Evolutionary conservation across 2,113 vertebrate species (phyloP).

Genomic region (Paratilapia polleni): DNA sequence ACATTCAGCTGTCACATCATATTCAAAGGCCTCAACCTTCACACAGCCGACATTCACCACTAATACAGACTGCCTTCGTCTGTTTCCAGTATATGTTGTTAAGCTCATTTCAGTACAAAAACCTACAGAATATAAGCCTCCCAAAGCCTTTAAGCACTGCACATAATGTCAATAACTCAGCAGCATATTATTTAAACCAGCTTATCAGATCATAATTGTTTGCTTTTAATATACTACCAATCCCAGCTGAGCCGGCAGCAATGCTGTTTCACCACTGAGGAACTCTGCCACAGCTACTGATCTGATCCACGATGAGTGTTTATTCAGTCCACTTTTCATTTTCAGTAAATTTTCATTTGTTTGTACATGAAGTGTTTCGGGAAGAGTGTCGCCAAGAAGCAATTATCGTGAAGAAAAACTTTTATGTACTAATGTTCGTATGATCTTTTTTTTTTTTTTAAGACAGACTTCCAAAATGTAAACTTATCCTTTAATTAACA

Average conservation of each 20-base stretch:
- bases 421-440: not conserved
- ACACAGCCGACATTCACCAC: not conserved
- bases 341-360: not conserved
- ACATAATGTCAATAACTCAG: not conserved
- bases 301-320: not conserved
- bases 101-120: not conserved
- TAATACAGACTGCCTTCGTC: not conserved
- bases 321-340: not conserved
- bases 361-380: not conserved
- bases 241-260: not conserved
- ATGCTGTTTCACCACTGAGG: not conserved
- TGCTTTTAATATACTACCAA: conserved; percentile 1
- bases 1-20: not conserved
- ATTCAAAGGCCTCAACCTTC: not conserved
- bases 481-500: not conserved
- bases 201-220: not conserved
- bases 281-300: not conserved
- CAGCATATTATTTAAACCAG: not conserved
- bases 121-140: not conserved
- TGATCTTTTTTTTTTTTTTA: not conserved
- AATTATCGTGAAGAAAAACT: not conserved
- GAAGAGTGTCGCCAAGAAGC: not conserved
- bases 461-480: not conserved
- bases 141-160: not conserved
- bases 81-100: not conserved